A percentile compares a stretch with the other conserved stretches of the same genome.
These are phyloP conservation scores for Drosophila kepulauana DNA, from an alignment of 1,140 invertebrate species.

Conservation along the genomic window DNA sequence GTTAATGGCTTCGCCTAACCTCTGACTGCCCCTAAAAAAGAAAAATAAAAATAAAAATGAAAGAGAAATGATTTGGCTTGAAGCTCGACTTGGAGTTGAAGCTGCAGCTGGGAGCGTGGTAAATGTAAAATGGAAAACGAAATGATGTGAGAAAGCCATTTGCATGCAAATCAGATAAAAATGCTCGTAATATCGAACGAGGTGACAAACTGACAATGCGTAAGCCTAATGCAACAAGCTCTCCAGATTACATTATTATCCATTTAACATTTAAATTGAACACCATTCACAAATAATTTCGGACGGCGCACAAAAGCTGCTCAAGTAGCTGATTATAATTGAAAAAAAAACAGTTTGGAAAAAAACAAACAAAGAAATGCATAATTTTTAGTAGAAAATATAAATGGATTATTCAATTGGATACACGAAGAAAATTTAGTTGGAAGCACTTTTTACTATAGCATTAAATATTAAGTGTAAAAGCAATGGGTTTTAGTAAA, in stretches of 20 bases:
- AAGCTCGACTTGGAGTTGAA: neutral
- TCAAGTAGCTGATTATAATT: neutral
- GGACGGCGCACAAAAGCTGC: neutral
- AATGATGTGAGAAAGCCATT: slow-evolving; percentile 56
- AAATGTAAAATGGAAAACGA: slow-evolving; percentile 20
- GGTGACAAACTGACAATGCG: slow-evolving; percentile 24
- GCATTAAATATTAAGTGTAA: no score
- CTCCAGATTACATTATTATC: slow-evolving; percentile 3
- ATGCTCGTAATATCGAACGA: slow-evolving; percentile 29
- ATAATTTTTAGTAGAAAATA: neutral
- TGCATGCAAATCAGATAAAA: slow-evolving; percentile 39
- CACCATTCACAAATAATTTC: neutral
- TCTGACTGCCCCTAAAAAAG: slow-evolving; percentile 28
- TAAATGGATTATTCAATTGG: no score
- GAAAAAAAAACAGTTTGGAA: no score
- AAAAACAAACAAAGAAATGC: neutral
- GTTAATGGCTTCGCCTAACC: slow-evolving; percentile 74
- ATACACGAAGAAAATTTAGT: no score
- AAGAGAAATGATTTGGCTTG: slow-evolving; percentile 60
- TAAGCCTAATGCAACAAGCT: slow-evolving; percentile 15
- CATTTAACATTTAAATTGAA: slow-evolving; percentile 16
- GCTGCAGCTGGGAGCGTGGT: neutral
- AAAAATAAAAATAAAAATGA: slow-evolving; percentile 34
- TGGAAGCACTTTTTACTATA: no score
- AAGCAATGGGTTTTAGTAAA: no score